Evolutionary conservation across 2,888 invertebrate genomes (phyloP), one percentile per base, ranked within the genome.

Genomic region (Disparrhopalites patrizii): DNA sequence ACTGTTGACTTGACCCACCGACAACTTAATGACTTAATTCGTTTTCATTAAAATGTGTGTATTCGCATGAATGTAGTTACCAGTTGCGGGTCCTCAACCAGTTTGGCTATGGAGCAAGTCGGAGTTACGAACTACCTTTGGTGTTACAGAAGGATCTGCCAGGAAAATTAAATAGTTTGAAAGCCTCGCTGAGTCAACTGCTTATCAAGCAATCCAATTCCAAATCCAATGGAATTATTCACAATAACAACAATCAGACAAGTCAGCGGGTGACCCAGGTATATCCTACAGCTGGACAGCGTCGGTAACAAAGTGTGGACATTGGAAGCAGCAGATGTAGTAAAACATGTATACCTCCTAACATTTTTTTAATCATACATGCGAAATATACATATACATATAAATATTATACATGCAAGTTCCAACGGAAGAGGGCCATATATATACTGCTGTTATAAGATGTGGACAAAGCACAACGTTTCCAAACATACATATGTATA

Each of bases 1-100:
- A 28, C 15, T 70, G 60, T 40, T 70, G 73, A 52, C 71, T 73
- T 62, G 31, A n/a, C n/a, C n/a, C n/a, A n/a, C n/a, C n/a, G n/a
- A n/a, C n/a, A n/a, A 10, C 15, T 28, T 23, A 38, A 36, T 25
- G n/a, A 33, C 20, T 15, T 7, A n/a, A 54, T 38, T 27, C 20
- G 27, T 25, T 58, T 38, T 38, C 8, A 36, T 51, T 50, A 27
- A 3, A 33, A 61, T 30, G 1, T n/a, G n/a, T n/a, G 8, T 38
- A 1, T 63, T 40, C 25, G 18, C 68, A 52, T 56, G 7, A 31
- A 28, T 60, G 20, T 47, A 73, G 73, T 52, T 57, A 64, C 30
- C 73, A 73, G 64, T 63, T 73, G 8, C 40, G 58, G n/a, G 51
- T 61, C 10, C 63, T 73, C 7, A 73, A 73, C 36, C 31, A 25